Base-by-base conservation (phyloP, 92 coral and sea anemone genomes). In the Nematostella vectensis region DNA sequence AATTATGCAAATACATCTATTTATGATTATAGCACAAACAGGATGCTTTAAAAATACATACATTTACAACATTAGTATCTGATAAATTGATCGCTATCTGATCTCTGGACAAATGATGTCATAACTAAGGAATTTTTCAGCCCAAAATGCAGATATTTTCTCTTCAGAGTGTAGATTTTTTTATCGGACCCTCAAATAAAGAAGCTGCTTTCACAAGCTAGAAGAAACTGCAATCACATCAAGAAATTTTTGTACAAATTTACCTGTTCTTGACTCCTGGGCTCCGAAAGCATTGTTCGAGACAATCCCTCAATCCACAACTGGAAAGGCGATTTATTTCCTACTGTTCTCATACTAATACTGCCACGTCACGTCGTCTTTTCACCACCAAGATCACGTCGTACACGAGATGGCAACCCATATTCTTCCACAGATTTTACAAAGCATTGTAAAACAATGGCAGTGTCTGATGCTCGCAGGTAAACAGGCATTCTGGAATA, bases 241-340 rank as follows among this genome's bases (percentile, higher is more conserved):
- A n/a, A n/a, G n/a, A 33, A 33, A 33, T 33, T 15, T n/a, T n/a
- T n/a, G n/a, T n/a, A n/a, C 6, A 33, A 33, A 33, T 33, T 15
- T 33, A 33, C 40, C 40, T 33, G 40, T 33, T 33, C 40, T 33
- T 33, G 40, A 33, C 40, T 33, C 15, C 40, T 33, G 40, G 40
- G 15, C 15, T 6, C 40, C 40, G 15, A 6, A 6, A 33, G 40
- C 40, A 33, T 33, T 33, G 40, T 33, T 33, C 40, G 51, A 45
- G 23, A 19, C 4, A 72, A 55, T 47, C 79, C 79, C 53, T 55
- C 53, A 31, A 72, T 72, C 60, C 61, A 57, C 17, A 72, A 52
- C 61, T 72, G 79, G 72, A 72, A 60, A 18, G 79, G 79, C 30
- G 79, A 50, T 63, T 59, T 68, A 50, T 59, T 57, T 47, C 79